Percentiles rank a stretch among this genome's conserved stretches.
These are phyloP conservation scores for Argya squamiceps DNA, from an alignment of 2,797 vertebrate genomes.

Conservation along the genomic window DNA sequence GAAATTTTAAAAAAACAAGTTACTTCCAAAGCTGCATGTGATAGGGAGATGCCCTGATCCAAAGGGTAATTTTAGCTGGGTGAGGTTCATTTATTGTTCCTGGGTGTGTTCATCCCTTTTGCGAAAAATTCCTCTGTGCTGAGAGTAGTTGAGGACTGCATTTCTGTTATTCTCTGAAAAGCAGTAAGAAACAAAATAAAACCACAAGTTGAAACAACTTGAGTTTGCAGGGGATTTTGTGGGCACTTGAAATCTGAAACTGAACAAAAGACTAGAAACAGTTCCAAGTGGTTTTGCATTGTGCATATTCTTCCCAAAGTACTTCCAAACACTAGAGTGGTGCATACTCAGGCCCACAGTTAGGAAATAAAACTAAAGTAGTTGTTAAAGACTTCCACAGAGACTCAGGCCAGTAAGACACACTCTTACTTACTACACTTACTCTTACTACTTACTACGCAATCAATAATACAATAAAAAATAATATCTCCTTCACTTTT, in stretches of 20 bases:
- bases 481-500: constrained; percentile 40
- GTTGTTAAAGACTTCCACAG: background rate
- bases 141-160: background rate
- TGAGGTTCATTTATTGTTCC: background rate
- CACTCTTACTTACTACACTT: no score
- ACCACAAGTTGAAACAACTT: background rate
- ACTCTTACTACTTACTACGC: no score
- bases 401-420: background rate
- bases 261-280: background rate
- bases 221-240: background rate
- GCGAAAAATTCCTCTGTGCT: background rate
- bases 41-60: background rate
- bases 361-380: background rate
- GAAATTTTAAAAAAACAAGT: background rate
- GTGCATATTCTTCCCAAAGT: background rate
- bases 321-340: background rate
- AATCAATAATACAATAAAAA: constrained; percentile 48
- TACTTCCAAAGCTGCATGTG: background rate
- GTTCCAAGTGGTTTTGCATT: background rate
- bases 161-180: background rate
- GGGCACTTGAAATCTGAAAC: background rate
- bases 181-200: background rate
- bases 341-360: background rate
- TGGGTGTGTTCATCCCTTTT: background rate
- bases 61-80: background rate